These are phyloP conservation scores for Scaptomyza parva DNA, from an alignment of 2,888 invertebrate genomes.

Conservation along the genomic window DNA sequence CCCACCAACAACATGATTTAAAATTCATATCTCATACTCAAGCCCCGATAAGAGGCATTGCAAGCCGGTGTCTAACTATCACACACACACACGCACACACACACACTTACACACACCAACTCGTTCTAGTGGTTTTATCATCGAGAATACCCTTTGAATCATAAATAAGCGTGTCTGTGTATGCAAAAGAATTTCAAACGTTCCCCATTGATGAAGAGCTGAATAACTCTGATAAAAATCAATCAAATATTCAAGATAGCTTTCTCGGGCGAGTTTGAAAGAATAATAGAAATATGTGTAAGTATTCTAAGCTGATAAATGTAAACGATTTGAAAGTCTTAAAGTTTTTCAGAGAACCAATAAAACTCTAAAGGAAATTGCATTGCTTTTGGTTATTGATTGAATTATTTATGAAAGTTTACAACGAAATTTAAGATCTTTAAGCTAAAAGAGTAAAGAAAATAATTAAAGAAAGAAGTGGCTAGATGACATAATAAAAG, in stretches of 20 bases:
- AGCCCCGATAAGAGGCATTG: conserved; percentile 6
- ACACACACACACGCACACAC: background rate
- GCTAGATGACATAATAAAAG: too few relatives aligned
- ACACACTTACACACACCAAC: too few relatives aligned
- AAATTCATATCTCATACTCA: conserved; percentile 41
- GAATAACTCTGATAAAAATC: conserved; percentile 1
- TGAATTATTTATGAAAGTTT: too few relatives aligned
- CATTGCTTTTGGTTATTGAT: too few relatives aligned
- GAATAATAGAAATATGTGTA: background rate
- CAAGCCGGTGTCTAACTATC: conserved; percentile 10
- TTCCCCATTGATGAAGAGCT: background rate
- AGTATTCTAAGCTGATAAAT: background rate
- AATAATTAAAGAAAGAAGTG: too few relatives aligned
- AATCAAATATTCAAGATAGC: conserved; percentile 21
- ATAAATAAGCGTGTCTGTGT: conserved; percentile 25
- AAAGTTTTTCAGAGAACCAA: too few relatives aligned
- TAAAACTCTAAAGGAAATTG: too few relatives aligned
- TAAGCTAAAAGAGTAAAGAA: too few relatives aligned
- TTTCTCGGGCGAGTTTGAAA: background rate
- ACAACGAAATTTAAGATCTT: too few relatives aligned
- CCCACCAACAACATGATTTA: conserved; percentile 7
- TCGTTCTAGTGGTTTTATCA: background rate
- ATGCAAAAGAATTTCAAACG: conserved; percentile 46
- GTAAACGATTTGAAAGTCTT: too few relatives aligned
- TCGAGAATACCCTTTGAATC: conserved; percentile 23